Percentiles rank a stretch among this genome's conserved stretches.
Conservation (phyloP, 2,797 vertebrate species). For the Hipposideros larvatus region DNA sequence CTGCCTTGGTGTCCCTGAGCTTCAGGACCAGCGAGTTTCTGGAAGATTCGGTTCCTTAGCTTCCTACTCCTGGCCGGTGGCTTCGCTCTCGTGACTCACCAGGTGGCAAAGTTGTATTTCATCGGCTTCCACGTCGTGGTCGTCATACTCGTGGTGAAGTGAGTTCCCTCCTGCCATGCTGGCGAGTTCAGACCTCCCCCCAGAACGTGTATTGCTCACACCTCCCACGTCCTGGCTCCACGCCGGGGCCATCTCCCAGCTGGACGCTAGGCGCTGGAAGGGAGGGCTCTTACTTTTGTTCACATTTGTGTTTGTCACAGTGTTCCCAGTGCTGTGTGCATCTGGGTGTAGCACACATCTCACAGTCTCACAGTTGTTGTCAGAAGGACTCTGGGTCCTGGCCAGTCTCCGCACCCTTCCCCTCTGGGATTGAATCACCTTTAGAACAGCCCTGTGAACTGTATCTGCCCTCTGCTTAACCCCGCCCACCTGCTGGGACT, state of each 20-base stretch:
- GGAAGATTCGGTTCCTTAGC: slow-evolving; percentile 85
- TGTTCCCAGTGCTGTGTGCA: rapidly evolving
- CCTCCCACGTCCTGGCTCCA: too few species aligned
- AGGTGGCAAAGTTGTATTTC: slow-evolving; percentile 93
- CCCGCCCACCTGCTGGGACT: not conserved
- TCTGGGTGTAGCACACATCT: rapidly evolving
- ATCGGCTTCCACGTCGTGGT: slow-evolving; percentile 94
- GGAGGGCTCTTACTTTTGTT: not conserved
- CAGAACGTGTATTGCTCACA: rapidly evolving
- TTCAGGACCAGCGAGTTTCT: not conserved
- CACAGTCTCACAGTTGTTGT: not conserved
- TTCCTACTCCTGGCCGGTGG: slow-evolving; percentile 92
- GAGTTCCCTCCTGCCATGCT: slow-evolving; percentile 72
- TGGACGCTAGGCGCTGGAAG: not conserved
- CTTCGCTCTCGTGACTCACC: slow-evolving; percentile 92
- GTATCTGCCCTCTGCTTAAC: not conserved
- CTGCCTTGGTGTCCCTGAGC: not conserved
- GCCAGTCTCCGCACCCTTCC: not conserved
- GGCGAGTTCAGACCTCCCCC: not conserved
- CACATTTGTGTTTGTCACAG: rapidly evolving
- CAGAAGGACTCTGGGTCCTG: not conserved
- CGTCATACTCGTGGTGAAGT: slow-evolving; percentile 97
- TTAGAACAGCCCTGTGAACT: not conserved
- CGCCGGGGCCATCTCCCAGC: not conserved
- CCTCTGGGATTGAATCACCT: not conserved